Percentiles rank a stretch among this genome's conserved stretches.
Evolutionary conservation across 2,888 invertebrate species (phyloP).

Genomic region (Pristionchus mayeri): DNA sequence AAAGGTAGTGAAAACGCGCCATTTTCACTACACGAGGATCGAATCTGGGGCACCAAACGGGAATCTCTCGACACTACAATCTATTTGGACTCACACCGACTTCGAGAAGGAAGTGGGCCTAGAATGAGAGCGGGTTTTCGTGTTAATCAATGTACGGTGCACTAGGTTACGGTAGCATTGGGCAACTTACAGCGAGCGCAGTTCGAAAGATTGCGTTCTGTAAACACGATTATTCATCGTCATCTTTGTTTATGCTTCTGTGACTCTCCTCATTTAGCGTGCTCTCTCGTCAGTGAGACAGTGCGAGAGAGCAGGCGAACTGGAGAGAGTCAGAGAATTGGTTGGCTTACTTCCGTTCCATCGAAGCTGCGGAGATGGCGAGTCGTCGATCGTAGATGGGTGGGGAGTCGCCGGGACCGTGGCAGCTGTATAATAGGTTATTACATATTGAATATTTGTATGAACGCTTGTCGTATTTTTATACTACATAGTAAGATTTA

Average conservation of each 20-base stretch:
- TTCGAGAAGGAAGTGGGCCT: slow-evolving; percentile 44
- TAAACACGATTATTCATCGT: neutral
- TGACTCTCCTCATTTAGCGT: neutral
- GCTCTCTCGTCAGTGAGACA: neutral
- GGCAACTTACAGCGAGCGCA: slow-evolving; percentile 44
- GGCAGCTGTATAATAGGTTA: slow-evolving; percentile 14
- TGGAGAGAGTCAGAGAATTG: neutral
- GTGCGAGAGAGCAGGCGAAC: too few relatives aligned
- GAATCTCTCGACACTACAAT: neutral
- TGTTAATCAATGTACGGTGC: neutral
- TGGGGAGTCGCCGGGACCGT: neutral
- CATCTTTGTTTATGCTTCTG: too few relatives aligned
- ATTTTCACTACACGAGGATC: too few relatives aligned
- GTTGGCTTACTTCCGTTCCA: slow-evolving; percentile 40
- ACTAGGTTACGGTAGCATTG: too few relatives aligned
- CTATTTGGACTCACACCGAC: slow-evolving; percentile 24
- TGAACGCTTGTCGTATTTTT: too few relatives aligned
- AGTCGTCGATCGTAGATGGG: slow-evolving; percentile 55
- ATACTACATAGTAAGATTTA: too few relatives aligned
- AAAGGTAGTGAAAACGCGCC: too few relatives aligned
- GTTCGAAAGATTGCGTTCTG: slow-evolving; percentile 42
- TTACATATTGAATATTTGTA: too few relatives aligned
- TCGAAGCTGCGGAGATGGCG: slow-evolving; percentile 56
- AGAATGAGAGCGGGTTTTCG: neutral
- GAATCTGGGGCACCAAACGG: neutral